A percentile compares a stretch with the other conserved stretches of the same genome.
Conservation (phyloP, 1,140 invertebrate genomes). For the Caerostris darwini region DNA sequence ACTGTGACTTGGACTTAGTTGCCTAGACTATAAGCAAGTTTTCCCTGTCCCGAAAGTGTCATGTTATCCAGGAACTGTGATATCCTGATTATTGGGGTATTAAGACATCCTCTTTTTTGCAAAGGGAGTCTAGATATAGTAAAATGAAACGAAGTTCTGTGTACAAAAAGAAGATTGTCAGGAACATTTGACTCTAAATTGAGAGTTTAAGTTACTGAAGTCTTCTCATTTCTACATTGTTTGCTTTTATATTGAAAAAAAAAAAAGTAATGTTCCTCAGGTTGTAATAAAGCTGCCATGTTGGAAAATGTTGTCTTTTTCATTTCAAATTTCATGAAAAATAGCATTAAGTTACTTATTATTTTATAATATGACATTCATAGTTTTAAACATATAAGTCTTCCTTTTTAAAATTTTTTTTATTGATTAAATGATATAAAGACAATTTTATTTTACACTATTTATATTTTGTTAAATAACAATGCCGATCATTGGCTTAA, state of each 20-base stretch:
- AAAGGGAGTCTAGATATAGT: constrained; percentile 71
- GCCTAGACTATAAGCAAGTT: constrained; percentile 69
- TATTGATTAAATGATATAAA: no score
- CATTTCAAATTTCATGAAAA: neutral
- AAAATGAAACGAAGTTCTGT: constrained; percentile 76
- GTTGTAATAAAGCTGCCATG: constrained; percentile 78
- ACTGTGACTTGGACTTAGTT: constrained; percentile 77
- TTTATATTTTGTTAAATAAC: no score
- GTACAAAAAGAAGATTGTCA: constrained; percentile 76
- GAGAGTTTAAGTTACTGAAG: constrained; percentile 77
- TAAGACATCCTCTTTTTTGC: constrained; percentile 74
- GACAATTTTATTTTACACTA: no score
- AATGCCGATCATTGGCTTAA: no score
- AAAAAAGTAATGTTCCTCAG: constrained; percentile 78
- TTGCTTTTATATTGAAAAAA: constrained; percentile 77
- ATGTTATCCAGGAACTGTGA: constrained; percentile 78
- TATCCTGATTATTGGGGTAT: constrained; percentile 66
- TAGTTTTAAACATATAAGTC: neutral
- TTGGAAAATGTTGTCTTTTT: constrained; percentile 64
- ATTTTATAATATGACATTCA: no score
- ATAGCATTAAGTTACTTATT: neutral
- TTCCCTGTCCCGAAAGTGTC: constrained; percentile 78
- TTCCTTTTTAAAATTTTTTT: neutral
- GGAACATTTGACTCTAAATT: constrained; percentile 72
- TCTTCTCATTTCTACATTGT: constrained; percentile 78